Conservation (phyloP, 2,888 invertebrate species). For the Drosophila merina region DNA sequence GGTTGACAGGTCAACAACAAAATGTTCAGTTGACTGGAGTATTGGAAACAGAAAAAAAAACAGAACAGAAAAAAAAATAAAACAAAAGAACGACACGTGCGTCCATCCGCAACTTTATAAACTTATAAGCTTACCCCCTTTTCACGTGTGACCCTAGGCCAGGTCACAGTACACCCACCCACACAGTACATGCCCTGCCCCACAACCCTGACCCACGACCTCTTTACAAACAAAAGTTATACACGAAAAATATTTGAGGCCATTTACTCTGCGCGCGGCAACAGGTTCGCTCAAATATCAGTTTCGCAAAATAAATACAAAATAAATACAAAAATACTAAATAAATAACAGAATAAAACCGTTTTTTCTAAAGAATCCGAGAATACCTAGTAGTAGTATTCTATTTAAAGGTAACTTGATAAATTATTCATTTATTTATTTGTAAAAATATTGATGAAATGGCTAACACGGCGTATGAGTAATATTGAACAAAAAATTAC, state of each 20-base stretch:
- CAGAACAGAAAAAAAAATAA: constrained; percentile 10
- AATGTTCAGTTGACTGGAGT: neutral
- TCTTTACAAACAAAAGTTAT: constrained; percentile 32
- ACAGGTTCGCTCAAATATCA: constrained; percentile 27
- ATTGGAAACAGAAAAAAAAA: constrained; percentile 11
- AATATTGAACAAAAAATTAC: neutral
- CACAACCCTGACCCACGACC: neutral
- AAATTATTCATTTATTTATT: too few relatives aligned
- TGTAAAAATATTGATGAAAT: too few relatives aligned
- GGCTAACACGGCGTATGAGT: neutral
- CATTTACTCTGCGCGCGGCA: constrained; percentile 20
- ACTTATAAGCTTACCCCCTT: constrained; percentile 36
- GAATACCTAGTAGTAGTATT: neutral
- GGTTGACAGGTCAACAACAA: constrained; percentile 10
- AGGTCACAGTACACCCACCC: constrained; percentile 13
- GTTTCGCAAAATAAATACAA: constrained; percentile 2
- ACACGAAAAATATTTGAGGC: constrained; percentile 35
- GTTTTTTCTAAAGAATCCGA: neutral
- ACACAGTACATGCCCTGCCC: neutral
- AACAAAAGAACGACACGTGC: constrained; percentile 40
- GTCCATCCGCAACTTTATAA: constrained; percentile 43
- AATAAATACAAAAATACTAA: neutral
- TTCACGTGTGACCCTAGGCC: constrained; percentile 27
- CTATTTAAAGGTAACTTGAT: too few relatives aligned
- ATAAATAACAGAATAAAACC: neutral